phyloP scores from a whole-genome alignment of 2,888 invertebrate genomes.

The Melanophora roralis region DNA sequence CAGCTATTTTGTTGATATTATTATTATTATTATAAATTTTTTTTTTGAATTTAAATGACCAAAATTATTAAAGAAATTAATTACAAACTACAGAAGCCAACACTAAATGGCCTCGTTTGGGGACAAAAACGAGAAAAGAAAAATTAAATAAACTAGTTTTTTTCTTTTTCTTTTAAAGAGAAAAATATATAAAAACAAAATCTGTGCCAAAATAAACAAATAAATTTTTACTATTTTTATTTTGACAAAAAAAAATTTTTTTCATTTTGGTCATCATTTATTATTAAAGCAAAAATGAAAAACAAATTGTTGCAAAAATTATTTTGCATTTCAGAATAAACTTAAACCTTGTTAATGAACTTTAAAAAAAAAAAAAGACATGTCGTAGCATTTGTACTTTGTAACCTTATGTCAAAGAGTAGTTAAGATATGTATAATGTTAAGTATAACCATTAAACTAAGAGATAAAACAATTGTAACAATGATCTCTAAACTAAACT shows the following conservation, averaged over 20 bases:
- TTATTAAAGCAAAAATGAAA: background rate
- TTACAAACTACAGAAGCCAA: slow-evolving; percentile 17
- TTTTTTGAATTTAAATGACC: no score
- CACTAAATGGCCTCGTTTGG: slow-evolving; percentile 58
- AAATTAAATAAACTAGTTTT: background rate
- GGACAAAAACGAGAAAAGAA: slow-evolving; percentile 35
- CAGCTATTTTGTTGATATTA: no score
- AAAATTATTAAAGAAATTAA: background rate
- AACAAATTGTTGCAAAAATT: background rate
- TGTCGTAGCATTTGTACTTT: background rate
- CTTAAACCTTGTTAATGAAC: slow-evolving; percentile 12
- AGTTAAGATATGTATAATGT: background rate
- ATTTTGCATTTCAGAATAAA: background rate
- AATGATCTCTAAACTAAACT: no score
- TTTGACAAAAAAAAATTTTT: background rate
- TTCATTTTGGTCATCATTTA: slow-evolving; percentile 7
- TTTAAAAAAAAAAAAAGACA: background rate
- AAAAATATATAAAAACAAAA: background rate
- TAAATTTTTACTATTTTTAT: background rate
- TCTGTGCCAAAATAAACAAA: slow-evolving; percentile 39
- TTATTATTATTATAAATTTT: no score
- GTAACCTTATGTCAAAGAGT: background rate
- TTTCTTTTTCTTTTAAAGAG: background rate
- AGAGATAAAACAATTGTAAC: no score
- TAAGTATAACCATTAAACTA: background rate